phyloP scores from a whole-genome alignment of 1,140 invertebrate species.

The Thalassaphorura encarpata region DNA sequence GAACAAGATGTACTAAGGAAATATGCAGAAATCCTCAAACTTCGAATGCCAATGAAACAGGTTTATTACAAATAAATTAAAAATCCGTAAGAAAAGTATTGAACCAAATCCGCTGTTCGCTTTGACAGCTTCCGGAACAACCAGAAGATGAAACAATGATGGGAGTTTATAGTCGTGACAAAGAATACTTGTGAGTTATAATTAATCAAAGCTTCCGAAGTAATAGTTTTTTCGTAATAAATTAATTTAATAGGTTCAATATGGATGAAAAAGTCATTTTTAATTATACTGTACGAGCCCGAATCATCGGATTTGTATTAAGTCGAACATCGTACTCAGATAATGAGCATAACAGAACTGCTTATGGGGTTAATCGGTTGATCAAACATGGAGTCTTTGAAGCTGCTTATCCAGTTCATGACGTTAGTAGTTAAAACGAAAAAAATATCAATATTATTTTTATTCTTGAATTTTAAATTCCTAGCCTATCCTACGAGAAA shows the following conservation, averaged over 20 bases:
- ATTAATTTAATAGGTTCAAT: slow-evolving; percentile 63
- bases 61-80: too few species aligned
- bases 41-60: slow-evolving; percentile 90
- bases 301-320: slow-evolving; percentile 84
- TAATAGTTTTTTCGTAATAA: too few species aligned
- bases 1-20: slow-evolving; percentile 74
- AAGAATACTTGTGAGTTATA: slow-evolving; percentile 67
- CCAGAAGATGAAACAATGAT: slow-evolving; percentile 56
- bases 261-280: slow-evolving; percentile 70
- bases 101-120: not conserved
- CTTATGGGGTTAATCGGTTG: slow-evolving; percentile 74
- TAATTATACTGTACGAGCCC: slow-evolving; percentile 61
- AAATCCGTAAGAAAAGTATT: not conserved
- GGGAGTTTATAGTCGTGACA: slow-evolving; percentile 72
- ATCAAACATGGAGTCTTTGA: slow-evolving; percentile 50
- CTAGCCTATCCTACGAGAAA: slow-evolving; percentile 43
- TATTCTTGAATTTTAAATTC: not conserved
- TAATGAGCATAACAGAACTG: slow-evolving; percentile 51
- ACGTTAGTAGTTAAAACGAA: slow-evolving; percentile 67
- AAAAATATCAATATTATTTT: not conserved
- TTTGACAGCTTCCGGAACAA: slow-evolving; percentile 56
- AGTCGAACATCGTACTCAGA: slow-evolving; percentile 70
- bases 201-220: not conserved
- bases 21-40: slow-evolving; percentile 86
- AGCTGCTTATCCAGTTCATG: slow-evolving; percentile 82